These are phyloP conservation scores for Chionomys nivalis DNA, from an alignment of 2,113 vertebrate genomes.

Conservation along the genomic window DNA sequence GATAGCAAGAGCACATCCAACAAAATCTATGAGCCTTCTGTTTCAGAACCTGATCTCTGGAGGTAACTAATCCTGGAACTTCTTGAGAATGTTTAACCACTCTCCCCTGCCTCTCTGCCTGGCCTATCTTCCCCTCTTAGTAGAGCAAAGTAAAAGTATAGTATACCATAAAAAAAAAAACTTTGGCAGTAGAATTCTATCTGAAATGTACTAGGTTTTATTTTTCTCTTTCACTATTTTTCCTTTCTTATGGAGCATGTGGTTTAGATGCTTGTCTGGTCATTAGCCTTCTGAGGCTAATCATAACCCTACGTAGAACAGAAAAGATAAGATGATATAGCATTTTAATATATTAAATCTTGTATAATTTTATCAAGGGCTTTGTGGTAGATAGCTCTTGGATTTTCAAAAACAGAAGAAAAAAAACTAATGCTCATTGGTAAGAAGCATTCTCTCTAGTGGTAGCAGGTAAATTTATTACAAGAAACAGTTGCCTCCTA, in stretches of 20 bases:
- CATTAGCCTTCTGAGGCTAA: background rate
- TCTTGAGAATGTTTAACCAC: constrained; percentile 42
- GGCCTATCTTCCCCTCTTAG: constrained; percentile 57
- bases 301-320: background rate
- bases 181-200: background rate
- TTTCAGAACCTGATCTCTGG: constrained; percentile 60
- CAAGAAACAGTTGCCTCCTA: background rate
- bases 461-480: background rate
- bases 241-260: constrained; percentile 1
- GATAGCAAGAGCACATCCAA: constrained; percentile 48
- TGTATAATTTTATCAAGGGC: background rate
- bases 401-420: background rate
- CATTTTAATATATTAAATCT: background rate
- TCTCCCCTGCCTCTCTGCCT: constrained; percentile 30
- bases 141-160: constrained; percentile 68
- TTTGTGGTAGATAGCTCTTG: background rate
- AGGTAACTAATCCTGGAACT: constrained; percentile 65
- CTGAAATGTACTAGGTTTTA: background rate
- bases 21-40: constrained; percentile 64
- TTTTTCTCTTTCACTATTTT: background rate
- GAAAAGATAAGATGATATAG: background rate
- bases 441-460: background rate
- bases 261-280: background rate
- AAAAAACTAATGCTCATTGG: background rate
- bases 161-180: constrained; percentile 51